Evolutionary conservation across 2,888 invertebrate species (phyloP), one percentile per base, ranked within the genome.

Genomic region (Amphipoea oculea): DNA sequence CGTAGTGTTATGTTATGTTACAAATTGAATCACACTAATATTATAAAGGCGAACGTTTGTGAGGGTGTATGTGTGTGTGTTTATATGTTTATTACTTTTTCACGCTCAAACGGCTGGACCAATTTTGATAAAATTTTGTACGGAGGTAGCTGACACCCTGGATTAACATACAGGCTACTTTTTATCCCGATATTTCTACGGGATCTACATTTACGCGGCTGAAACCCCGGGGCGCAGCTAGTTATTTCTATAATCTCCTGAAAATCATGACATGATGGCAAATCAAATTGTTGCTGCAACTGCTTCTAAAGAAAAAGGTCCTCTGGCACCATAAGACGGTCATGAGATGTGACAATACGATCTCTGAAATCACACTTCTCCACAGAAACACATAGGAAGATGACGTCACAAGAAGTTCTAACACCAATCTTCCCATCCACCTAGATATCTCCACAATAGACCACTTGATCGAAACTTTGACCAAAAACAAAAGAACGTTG

Each of bases 391-490:
- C n/a, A 36, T 7, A n/a, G 4, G 12, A 17, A 62, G 9, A 54
- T 36, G 48, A 40, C 40, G 40, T 65, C 82, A 75, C 17, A 42
- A 14, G 36, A 60, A 82, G 7, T 51, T 60, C 14, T 36, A 51
- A n/a, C 57, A 42, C 14, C 29, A 23, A 83, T 83, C 14, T 66
- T 3, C 20, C 51, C 20, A 0, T 73, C 45, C 66, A 51, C 17
- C 14, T 29, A 12, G 45, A 81, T 57, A 75, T 66, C 57, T 60
- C 11, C 57, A 76, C 76, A 36, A 76, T 60, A 60, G 72, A 82
- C 72, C 83, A 87, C 73, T 77, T 66, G 71, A 81, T 75, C 23
- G 65, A 79, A 85, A 76, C 76, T 81, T 72, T n/a, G 4, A 68
- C 82, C 57, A 73, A 78, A 77, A 78, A 85, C 88, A 87, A 76